Percentiles rank a stretch among this genome's conserved stretches.
These are phyloP conservation scores for Andrena bucephala DNA, from an alignment of 2,888 invertebrate species.

Conservation along the genomic window DNA sequence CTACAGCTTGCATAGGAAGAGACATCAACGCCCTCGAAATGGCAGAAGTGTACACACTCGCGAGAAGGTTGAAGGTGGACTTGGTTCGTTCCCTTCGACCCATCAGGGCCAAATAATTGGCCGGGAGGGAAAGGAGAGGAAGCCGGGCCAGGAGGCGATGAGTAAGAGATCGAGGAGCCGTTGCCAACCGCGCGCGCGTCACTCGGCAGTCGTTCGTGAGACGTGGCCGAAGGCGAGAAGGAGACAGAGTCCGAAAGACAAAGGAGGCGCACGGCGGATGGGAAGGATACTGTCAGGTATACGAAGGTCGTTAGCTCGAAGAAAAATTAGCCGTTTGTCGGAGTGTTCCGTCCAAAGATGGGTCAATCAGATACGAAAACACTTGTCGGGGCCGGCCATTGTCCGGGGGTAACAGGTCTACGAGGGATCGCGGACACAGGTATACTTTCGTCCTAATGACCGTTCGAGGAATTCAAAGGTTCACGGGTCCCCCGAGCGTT, in stretches of 20 bases:
- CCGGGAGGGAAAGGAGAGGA: not conserved
- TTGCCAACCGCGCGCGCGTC: conserved; percentile 9
- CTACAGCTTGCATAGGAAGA: not conserved
- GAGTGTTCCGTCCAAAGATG: conserved; percentile 73
- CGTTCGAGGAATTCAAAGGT: conserved; percentile 73
- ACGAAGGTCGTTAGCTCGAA: conserved; percentile 79
- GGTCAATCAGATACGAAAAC: conserved; percentile 83
- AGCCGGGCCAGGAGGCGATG: not conserved
- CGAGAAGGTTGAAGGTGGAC: not conserved
- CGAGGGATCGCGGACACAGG: conserved; percentile 79
- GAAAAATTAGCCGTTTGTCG: conserved; percentile 81
- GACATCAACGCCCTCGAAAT: conserved; percentile 36
- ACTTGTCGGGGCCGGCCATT: conserved; percentile 79
- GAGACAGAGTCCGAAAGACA: conserved; percentile 49
- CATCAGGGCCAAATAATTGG: not conserved
- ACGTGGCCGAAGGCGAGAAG: not conserved
- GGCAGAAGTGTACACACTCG: conserved; percentile 2
- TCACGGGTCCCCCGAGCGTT: conserved; percentile 42
- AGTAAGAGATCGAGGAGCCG: conserved; percentile 9
- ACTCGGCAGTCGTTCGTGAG: conserved; percentile 18
- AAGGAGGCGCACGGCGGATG: conserved; percentile 28
- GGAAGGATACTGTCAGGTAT: conserved; percentile 70
- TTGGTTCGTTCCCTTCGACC: not conserved
- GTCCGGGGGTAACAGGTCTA: conserved; percentile 78
- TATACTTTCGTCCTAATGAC: conserved; percentile 80